phyloP scores from a whole-genome alignment of 2,888 invertebrate genomes.

The Antheraea yamamai region DNA sequence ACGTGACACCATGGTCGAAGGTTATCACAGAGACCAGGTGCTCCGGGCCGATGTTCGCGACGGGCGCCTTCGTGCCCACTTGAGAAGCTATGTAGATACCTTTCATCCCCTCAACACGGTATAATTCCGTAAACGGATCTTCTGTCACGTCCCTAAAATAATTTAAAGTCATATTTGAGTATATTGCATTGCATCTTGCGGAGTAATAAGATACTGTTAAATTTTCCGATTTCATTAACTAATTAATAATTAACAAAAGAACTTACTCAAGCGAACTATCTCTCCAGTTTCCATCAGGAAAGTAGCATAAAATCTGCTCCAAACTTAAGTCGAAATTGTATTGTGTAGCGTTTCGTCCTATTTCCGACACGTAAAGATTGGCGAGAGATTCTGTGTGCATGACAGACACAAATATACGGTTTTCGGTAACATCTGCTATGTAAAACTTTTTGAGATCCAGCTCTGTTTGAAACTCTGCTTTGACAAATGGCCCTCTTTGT shows the following conservation, averaged over 20 bases:
- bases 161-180: not conserved
- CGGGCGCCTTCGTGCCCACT: conserved; percentile 81
- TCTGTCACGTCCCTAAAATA: conserved; percentile 87
- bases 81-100: conserved; percentile 95
- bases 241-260: not conserved
- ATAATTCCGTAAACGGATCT: conserved; percentile 92
- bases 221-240: not conserved
- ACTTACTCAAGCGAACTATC: conserved; percentile 92
- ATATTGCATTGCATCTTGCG: too few relatives aligned
- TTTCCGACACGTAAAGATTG: conserved; percentile 91
- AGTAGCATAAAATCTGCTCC: conserved; percentile 90
- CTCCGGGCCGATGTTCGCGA: conserved; percentile 85
- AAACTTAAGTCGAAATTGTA: conserved; percentile 90
- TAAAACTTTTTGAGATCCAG: conserved; percentile 86
- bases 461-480: conserved; percentile 89
- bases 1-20: conserved; percentile 93
- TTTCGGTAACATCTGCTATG: conserved; percentile 92
- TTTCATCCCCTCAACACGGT: conserved; percentile 92
- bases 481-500: conserved; percentile 85
- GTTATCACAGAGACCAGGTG: conserved; percentile 91
- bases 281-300: conserved; percentile 91
- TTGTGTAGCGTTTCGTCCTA: conserved; percentile 83
- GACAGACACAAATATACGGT: conserved; percentile 90
- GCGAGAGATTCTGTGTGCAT: conserved; percentile 88
- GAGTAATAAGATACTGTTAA: not conserved